A percentile compares a stretch with the other conserved stretches of the same genome.
These are phyloP conservation scores for Lathamus discolor DNA, from an alignment of 2,113 vertebrate species.

Conservation along the genomic window DNA sequence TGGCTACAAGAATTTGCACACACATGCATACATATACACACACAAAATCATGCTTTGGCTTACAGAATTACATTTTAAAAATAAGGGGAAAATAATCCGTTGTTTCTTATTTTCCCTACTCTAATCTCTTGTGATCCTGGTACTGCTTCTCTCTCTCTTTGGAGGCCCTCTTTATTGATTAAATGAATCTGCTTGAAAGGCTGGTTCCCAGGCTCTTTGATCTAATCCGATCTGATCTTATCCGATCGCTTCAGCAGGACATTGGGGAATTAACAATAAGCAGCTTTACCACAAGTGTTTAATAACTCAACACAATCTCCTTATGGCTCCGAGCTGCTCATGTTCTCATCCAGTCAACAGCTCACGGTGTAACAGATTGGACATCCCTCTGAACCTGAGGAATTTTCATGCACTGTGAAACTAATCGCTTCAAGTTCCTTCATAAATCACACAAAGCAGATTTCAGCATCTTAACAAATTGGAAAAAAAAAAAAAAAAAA, in stretches of 20 bases:
- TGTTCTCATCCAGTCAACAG: slow-evolving; percentile 81
- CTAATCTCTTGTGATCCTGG: slow-evolving; percentile 71
- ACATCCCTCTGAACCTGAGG: slow-evolving; percentile 80
- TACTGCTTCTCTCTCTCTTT: slow-evolving; percentile 58
- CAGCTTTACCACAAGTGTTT: slow-evolving; percentile 93
- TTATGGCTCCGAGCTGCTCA: slow-evolving; percentile 84
- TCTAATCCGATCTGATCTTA: slow-evolving; percentile 89
- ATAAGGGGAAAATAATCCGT: slow-evolving; percentile 59
- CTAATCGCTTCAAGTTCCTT: slow-evolving; percentile 86
- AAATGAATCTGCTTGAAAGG: slow-evolving; percentile 86
- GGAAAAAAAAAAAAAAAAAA: not conserved
- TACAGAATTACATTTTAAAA: slow-evolving; percentile 46
- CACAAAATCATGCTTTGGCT: not conserved
- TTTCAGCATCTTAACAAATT: slow-evolving; percentile 83
- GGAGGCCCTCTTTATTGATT: slow-evolving; percentile 85
- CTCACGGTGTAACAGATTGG: slow-evolving; percentile 81
- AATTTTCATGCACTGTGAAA: slow-evolving; percentile 86
- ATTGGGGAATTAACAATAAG: slow-evolving; percentile 88
- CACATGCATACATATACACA: not conserved
- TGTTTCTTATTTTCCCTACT: slow-evolving; percentile 64
- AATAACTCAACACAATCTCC: slow-evolving; percentile 93
- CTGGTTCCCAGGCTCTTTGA: slow-evolving; percentile 87
- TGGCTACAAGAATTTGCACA: slow-evolving; percentile 9
- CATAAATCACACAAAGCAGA: slow-evolving; percentile 86
- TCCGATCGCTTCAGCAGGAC: slow-evolving; percentile 85